Percentiles rank a stretch among this genome's conserved stretches.
These are phyloP conservation scores for Lindbergichthys nudifrons DNA, from an alignment of 2,797 vertebrate species.

Conservation along the genomic window DNA sequence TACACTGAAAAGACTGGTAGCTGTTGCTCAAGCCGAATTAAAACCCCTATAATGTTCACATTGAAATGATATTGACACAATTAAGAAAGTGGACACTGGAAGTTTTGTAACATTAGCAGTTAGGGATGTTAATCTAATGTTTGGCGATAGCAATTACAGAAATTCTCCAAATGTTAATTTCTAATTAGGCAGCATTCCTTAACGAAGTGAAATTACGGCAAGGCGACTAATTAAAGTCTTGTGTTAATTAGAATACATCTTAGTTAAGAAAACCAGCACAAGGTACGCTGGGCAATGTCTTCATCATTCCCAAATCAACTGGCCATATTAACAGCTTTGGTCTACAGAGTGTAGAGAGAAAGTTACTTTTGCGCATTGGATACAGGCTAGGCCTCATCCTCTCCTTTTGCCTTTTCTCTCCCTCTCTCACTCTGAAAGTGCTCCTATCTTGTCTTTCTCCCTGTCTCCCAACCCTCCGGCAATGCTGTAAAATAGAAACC, in stretches of 20 bases:
- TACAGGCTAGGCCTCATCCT: constrained; percentile 49
- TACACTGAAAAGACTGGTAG: constrained; percentile 17
- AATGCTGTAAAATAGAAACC: constrained; percentile 87
- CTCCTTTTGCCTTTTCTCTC: constrained; percentile 46
- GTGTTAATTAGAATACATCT: constrained; percentile 78
- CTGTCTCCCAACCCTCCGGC: constrained; percentile 82
- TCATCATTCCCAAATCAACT: constrained; percentile 69
- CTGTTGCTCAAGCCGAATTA: constrained; percentile 11
- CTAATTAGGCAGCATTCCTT: constrained; percentile 73
- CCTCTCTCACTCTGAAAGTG: constrained; percentile 55
- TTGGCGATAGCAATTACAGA: constrained; percentile 64
- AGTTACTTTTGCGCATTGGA: constrained; percentile 60
- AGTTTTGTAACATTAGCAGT: constrained; percentile 48
- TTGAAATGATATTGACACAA: constrained; percentile 60
- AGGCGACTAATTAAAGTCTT: constrained; percentile 76
- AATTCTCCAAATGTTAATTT: constrained; percentile 69
- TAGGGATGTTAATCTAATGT: constrained; percentile 42
- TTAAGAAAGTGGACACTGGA: constrained; percentile 48
- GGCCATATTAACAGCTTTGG: constrained; percentile 62
- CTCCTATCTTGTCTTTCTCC: constrained; percentile 72
- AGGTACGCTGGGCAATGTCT: constrained; percentile 64
- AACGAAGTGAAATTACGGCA: constrained; percentile 66
- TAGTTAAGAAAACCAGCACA: constrained; percentile 71
- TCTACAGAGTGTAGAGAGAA: constrained; percentile 59
- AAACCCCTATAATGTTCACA: constrained; percentile 36